A percentile compares a stretch with the other conserved stretches of the same genome.
Evolutionary conservation across 2,888 invertebrate species (phyloP).

Genomic region (Caradrina kadenii): DNA sequence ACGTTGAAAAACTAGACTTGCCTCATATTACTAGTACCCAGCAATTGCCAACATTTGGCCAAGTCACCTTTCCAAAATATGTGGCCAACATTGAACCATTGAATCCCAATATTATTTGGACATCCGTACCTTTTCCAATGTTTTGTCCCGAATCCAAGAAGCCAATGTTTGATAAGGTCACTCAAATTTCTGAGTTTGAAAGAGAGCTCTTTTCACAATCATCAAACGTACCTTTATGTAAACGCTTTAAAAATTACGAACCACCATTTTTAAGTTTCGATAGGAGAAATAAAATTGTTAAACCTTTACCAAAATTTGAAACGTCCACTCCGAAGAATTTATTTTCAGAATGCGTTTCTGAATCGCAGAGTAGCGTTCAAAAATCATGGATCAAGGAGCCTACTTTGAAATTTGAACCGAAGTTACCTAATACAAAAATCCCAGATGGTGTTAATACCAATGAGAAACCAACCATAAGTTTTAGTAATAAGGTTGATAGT

Average conservation of each 20-base stretch:
- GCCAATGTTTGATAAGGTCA: conserved; percentile 39
- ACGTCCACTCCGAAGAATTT: conserved; percentile 29
- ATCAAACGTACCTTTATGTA: conserved; percentile 54
- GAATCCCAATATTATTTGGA: conserved; percentile 63
- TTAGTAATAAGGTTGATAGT: conserved; percentile 35
- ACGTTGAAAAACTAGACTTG: conserved; percentile 9
- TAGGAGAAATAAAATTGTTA: conserved; percentile 28
- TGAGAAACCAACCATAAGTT: conserved; percentile 13
- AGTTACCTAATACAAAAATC: background rate
- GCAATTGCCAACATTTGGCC: conserved; percentile 64
- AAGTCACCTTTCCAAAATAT: conserved; percentile 67
- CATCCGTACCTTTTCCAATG: conserved; percentile 63
- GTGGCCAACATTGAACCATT: conserved; percentile 42
- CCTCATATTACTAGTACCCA: background rate
- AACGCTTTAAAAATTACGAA: conserved; percentile 60
- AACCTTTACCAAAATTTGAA: conserved; percentile 2
- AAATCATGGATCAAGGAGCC: conserved; percentile 34
- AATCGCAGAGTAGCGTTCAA: background rate
- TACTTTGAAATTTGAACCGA: conserved; percentile 26
- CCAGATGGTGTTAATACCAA: conserved; percentile 1
- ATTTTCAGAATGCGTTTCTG: conserved; percentile 6
- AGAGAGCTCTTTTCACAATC: conserved; percentile 46
- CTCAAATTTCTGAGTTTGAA: conserved; percentile 33
- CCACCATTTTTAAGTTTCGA: conserved; percentile 22
- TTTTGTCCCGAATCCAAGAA: conserved; percentile 30